phyloP scores from a whole-genome alignment of 2,797 vertebrate genomes.

The Agapornis canus region DNA sequence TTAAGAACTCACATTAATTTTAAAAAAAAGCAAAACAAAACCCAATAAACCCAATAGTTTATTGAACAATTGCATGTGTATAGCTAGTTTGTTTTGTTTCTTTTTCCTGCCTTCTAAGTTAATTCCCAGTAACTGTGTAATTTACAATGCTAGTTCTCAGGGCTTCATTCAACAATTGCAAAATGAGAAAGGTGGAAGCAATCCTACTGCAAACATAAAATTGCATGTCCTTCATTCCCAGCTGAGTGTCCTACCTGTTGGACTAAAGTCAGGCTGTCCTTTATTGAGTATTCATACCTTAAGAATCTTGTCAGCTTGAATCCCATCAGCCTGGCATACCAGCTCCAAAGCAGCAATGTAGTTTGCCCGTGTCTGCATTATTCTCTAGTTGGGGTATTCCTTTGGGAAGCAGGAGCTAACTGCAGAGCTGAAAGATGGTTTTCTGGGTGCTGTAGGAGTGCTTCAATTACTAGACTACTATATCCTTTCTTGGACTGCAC shows the following conservation, averaged over 20 bases:
- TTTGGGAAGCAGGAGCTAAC: neutral
- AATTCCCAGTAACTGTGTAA: neutral
- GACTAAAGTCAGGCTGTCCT: neutral
- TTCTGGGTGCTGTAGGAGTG: neutral
- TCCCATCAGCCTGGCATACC: neutral
- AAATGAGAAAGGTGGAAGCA: neutral
- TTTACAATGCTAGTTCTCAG: neutral
- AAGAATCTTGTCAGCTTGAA: neutral
- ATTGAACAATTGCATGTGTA: neutral
- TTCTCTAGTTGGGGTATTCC: neutral
- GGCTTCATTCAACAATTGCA: neutral
- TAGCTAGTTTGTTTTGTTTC: neutral
- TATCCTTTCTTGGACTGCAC: neutral
- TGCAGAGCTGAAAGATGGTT: neutral
- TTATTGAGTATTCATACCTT: neutral
- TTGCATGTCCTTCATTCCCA: neutral
- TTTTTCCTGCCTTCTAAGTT: neutral
- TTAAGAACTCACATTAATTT: neutral
- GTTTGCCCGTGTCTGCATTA: neutral
- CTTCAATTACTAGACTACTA: neutral
- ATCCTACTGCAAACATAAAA: neutral
- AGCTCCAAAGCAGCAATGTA: neutral
- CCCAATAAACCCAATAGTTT: neutral
- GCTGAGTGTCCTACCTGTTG: neutral
- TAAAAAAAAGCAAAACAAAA: accelerated